Evolutionary conservation across 2,888 invertebrate genomes (phyloP).

Genomic region (Pegoplata infirma): DNA sequence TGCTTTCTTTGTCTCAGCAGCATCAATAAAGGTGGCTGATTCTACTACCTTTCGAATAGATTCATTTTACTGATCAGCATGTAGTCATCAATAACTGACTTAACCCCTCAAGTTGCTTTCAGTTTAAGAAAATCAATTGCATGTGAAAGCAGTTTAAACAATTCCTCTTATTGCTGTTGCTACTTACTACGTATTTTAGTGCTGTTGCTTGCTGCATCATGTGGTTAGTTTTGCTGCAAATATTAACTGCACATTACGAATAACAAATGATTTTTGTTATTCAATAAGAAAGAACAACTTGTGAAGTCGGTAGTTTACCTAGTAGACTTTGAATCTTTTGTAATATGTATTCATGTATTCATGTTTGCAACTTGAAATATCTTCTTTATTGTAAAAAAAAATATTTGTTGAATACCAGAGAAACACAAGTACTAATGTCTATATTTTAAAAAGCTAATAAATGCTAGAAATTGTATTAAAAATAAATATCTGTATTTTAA

Average conservation of each 20-base stretch:
- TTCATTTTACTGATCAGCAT: conserved; percentile 56
- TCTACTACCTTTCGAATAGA: neutral
- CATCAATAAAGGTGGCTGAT: neutral
- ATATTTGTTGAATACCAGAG: conserved; percentile 20
- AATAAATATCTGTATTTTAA: conserved; percentile 17
- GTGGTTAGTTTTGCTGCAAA: conserved; percentile 20
- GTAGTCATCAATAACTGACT: conserved; percentile 63
- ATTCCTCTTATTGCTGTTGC: conserved; percentile 32
- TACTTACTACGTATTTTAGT: no score
- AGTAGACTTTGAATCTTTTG: neutral
- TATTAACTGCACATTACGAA: conserved; percentile 9
- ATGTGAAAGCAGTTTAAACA: conserved; percentile 53
- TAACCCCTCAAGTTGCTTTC: conserved; percentile 52
- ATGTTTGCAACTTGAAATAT: conserved; percentile 46
- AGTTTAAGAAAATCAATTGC: conserved; percentile 55
- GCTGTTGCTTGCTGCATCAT: conserved; percentile 20
- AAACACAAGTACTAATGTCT: conserved; percentile 22
- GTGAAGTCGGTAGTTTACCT: conserved; percentile 5
- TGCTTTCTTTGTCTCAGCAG: neutral
- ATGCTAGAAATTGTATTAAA: conserved; percentile 23
- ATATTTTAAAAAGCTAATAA: conserved; percentile 41
- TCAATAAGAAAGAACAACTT: conserved; percentile 46
- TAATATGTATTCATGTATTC: conserved; percentile 22
- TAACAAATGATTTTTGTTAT: conserved; percentile 59
- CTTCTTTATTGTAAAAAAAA: conserved; percentile 24